Conservation (phyloP, 2,797 vertebrate species). For the Galaxias olidus region DNA sequence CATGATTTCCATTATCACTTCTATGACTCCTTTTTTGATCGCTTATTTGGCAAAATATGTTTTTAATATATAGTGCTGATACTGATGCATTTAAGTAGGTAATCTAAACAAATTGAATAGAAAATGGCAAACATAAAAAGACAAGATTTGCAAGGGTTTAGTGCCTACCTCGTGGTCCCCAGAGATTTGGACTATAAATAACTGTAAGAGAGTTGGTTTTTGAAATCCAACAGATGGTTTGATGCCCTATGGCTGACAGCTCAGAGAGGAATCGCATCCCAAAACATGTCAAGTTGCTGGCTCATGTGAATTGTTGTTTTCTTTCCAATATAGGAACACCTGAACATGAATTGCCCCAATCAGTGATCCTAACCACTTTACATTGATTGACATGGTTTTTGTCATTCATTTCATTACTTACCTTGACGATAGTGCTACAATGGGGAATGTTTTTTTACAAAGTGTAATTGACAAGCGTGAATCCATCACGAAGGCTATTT, state of each 20-base stretch:
- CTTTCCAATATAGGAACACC: conserved; percentile 53
- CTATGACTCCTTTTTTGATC: no score
- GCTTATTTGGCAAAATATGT: no score
- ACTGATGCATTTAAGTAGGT: no score
- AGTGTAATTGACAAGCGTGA: conserved; percentile 62
- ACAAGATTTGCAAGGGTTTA: conserved; percentile 9
- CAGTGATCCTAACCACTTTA: conserved; percentile 42
- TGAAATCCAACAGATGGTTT: conserved; percentile 71
- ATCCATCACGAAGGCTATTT: conserved; percentile 33
- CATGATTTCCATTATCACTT: no score
- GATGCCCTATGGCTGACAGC: conserved; percentile 72
- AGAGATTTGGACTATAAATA: conserved; percentile 39
- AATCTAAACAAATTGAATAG: no score
- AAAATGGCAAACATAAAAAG: neutral
- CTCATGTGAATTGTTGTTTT: conserved; percentile 59
- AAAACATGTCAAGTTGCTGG: conserved; percentile 62
- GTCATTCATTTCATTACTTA: conserved; percentile 32
- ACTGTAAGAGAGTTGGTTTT: conserved; percentile 46
- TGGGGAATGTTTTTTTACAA: conserved; percentile 42
- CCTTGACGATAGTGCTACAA: conserved; percentile 47
- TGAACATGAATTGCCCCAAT: conserved; percentile 48
- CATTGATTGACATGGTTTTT: conserved; percentile 66
- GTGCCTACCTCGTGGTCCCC: conserved; percentile 28
- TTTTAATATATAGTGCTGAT: no score
- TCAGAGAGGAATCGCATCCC: conserved; percentile 68